Evolutionary conservation across 2,888 invertebrate species (phyloP).

Genomic region (Linyphia triangularis): DNA sequence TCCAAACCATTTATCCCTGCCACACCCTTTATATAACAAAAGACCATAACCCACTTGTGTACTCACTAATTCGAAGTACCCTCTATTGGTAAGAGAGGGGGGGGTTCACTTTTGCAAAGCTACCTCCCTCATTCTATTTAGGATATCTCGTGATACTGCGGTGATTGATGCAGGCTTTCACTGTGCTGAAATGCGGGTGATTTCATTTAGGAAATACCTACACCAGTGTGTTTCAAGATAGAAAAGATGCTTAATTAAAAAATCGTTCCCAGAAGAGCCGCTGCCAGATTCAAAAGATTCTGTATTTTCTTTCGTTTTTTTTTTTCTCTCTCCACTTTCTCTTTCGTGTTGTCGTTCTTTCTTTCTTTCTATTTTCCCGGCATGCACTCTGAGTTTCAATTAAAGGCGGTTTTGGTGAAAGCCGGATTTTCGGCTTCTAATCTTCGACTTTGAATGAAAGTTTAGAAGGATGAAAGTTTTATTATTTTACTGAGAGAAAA

Average conservation of each 20-base stretch:
- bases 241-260: conserved; percentile 66
- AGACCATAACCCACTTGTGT: conserved; percentile 42
- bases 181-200: conserved; percentile 44
- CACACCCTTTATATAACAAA: conserved; percentile 69
- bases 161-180: conserved; percentile 60
- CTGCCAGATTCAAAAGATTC: conserved; percentile 46
- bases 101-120: neutral
- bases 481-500: neutral
- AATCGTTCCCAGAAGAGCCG: conserved; percentile 55
- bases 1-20: conserved; percentile 1
- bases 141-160: conserved; percentile 38
- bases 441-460: conserved; percentile 60
- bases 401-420: conserved; percentile 29
- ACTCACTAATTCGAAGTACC: conserved; percentile 51
- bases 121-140: neutral
- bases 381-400: conserved; percentile 39
- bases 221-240: conserved; percentile 30
- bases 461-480: conserved; percentile 34
- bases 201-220: conserved; percentile 68
- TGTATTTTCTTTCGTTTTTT: neutral
- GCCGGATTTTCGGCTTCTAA: conserved; percentile 59
- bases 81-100: neutral
- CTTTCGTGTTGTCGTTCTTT: neutral
- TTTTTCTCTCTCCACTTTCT: neutral
- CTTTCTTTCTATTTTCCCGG: conserved; percentile 7